Evolutionary conservation across 1,140 invertebrate species (phyloP).

Genomic region (Saccostrea cuccullata): DNA sequence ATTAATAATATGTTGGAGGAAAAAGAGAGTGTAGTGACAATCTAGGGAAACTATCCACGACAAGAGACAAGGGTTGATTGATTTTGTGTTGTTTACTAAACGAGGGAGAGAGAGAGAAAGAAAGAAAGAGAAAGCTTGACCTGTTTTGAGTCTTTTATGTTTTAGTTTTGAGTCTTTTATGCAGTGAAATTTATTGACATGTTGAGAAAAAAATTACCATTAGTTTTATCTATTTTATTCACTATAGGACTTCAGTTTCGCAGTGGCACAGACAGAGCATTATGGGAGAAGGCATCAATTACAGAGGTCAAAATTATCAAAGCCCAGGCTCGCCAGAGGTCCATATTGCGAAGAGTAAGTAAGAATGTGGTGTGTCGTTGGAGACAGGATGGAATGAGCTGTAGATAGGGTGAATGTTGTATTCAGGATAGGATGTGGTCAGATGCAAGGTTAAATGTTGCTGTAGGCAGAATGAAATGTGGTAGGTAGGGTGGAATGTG

Average conservation of each 20-base stretch:
- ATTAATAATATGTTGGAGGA: background rate
- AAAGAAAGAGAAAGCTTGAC: background rate
- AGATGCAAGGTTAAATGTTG: too few species aligned
- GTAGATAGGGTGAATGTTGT: too few species aligned
- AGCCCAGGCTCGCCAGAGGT: background rate
- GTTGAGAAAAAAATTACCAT: background rate
- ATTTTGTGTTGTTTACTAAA: too few species aligned
- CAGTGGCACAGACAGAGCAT: background rate
- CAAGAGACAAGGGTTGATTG: too few species aligned
- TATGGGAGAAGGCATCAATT: background rate
- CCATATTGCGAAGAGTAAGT: background rate
- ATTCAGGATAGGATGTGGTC: too few species aligned
- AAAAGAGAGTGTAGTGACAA: too few species aligned
- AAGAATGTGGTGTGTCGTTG: background rate
- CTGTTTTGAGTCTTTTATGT: background rate
- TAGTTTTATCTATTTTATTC: background rate
- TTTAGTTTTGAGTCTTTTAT: background rate
- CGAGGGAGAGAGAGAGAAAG: background rate
- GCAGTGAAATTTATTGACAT: too few species aligned
- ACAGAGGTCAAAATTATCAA: background rate
- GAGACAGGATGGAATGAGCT: too few species aligned
- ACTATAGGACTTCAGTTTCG: background rate
- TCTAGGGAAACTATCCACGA: too few species aligned
- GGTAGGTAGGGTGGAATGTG: too few species aligned
- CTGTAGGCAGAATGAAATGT: too few species aligned